Evolutionary conservation across 2,113 vertebrate species (phyloP), one percentile per base, ranked within the genome.

Genomic region (Amphilophus citrinellus): DNA sequence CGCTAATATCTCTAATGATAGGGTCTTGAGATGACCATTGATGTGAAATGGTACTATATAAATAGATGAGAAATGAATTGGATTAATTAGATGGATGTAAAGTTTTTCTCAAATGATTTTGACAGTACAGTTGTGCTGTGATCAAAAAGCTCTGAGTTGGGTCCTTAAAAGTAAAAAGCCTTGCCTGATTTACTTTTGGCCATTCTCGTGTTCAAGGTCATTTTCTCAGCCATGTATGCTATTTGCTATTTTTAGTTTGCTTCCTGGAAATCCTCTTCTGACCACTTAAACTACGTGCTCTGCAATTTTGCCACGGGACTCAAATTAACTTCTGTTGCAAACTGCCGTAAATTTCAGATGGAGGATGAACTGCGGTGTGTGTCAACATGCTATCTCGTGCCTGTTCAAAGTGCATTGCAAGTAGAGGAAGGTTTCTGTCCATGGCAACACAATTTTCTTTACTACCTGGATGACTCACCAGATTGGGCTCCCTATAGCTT

Each of bases 301-400:
- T 53, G 68, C 68, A 73, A 47, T n/a, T 53, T 73, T 5, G 53
- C 44, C 66, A 20, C 44, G 18, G 44, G 32, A 24, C 66, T 71
- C 44, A 53, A 71, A 73, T 53, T 44, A 53, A 73, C 44, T 73
- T 53, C 44, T 53, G 66, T 73, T 47, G 53, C 24, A 73, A 73
- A 73, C 44, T 8, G 66, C 3, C 3, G 0, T 44, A 53, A 53
- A 73, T 20, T 18, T 50, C 20, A 44, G 20, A 32, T 53, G 0
- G 44, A 13, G 24, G 66, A 71, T 50, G 66, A 71, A 71, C 44
- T 13, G 24, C 4, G 2, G 44, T 32, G 66, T 22, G 10, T 53
- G 44, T 71, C 66, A 53, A 44, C 44, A 20, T 20, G 24, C 30
- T 20, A 27, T 71, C 44, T 71, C 14, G 0, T 50, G 22, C 15